A percentile compares a stretch with the other conserved stretches of the same genome.
These are phyloP conservation scores for Pyxicephalus adspersus DNA, from an alignment of 2,113 vertebrate species.

Conservation along the genomic window DNA sequence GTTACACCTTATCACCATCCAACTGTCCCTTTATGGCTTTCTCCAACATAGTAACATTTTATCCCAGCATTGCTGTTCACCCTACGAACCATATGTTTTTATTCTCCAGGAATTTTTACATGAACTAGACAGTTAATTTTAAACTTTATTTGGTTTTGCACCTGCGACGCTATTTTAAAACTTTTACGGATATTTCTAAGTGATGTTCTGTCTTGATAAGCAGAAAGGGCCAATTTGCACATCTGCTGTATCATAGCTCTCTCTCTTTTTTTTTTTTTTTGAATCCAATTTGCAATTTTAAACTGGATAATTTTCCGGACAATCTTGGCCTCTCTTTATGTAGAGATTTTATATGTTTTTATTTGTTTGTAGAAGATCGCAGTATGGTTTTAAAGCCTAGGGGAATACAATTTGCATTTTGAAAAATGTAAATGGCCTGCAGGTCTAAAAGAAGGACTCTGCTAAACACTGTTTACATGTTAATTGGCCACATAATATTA, in stretches of 20 bases:
- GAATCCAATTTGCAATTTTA: slow-evolving; percentile 11
- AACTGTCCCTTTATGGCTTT: not conserved
- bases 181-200: slow-evolving; percentile 16
- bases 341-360: not conserved
- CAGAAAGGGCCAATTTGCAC: not conserved
- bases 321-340: slow-evolving; percentile 13
- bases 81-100: slow-evolving; percentile 21
- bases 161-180: not conserved
- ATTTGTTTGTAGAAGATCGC: not conserved
- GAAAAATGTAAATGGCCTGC: no score
- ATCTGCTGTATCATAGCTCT: slow-evolving; percentile 30
- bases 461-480: no score
- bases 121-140: not conserved
- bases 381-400: not conserved
- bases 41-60: not conserved
- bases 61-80: no score
- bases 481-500: no score
- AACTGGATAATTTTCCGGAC: slow-evolving; percentile 4
- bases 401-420: not conserved
- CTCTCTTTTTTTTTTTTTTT: slow-evolving; percentile 10
- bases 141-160: slow-evolving; percentile 27
- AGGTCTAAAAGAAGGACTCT: no score
- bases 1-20: not conserved
- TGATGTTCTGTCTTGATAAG: slow-evolving; percentile 17
- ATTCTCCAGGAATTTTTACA: not conserved